Conservation (phyloP, 2,797 vertebrate species). For the Myotis daubentonii region DNA sequence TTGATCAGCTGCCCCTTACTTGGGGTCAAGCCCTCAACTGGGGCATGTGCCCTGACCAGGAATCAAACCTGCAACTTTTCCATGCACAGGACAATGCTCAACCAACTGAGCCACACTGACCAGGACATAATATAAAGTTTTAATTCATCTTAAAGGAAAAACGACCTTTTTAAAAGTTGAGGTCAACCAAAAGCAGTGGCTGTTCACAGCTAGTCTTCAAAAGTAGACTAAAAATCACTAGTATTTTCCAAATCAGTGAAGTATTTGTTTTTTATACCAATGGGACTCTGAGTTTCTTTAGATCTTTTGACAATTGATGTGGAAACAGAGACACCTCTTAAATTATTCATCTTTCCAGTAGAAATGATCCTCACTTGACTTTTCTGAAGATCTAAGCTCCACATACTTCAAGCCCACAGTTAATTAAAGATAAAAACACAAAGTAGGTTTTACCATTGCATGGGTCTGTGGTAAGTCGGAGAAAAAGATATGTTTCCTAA, state of each 20-base stretch:
- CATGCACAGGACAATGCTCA: too few species aligned
- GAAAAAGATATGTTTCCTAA: slow-evolving; percentile 43
- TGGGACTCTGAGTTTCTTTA: slow-evolving; percentile 52
- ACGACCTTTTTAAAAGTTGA: not conserved
- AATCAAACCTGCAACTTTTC: too few species aligned
- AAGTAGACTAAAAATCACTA: slow-evolving; percentile 39
- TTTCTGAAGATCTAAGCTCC: slow-evolving; percentile 77
- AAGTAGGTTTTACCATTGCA: slow-evolving; percentile 34
- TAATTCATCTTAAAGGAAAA: not conserved
- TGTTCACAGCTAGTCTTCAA: slow-evolving; percentile 3
- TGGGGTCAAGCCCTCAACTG: too few species aligned
- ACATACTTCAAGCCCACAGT: slow-evolving; percentile 71
- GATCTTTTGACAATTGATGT: slow-evolving; percentile 76
- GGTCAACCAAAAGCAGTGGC: not conserved
- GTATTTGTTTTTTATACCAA: slow-evolving; percentile 1
- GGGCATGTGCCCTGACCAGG: too few species aligned
- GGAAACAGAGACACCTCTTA: slow-evolving; percentile 70
- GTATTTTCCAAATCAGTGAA: not conserved
- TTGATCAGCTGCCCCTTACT: too few species aligned
- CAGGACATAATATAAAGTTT: not conserved
- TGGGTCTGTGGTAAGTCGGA: slow-evolving; percentile 64
- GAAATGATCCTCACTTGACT: slow-evolving; percentile 77
- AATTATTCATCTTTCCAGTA: slow-evolving; percentile 82
- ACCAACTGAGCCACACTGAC: too few species aligned
- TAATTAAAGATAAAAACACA: slow-evolving; percentile 45